These are phyloP conservation scores for Sebastes variabilis DNA, from an alignment of 2,797 vertebrate genomes.

Conservation along the genomic window DNA sequence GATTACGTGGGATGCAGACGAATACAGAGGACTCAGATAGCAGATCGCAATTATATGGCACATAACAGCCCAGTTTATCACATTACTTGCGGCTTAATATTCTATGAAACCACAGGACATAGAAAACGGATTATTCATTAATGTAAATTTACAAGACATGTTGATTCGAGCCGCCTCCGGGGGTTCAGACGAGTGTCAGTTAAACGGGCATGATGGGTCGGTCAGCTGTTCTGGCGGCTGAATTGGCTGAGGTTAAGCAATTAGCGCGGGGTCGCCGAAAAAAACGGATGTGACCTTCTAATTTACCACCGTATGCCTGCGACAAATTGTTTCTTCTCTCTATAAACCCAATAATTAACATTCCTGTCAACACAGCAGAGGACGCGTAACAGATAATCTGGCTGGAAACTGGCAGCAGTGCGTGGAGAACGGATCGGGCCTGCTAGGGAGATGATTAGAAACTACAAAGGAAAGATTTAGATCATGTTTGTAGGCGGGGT, in stretches of 20 bases:
- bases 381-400: conserved; percentile 53
- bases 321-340: conserved; percentile 37
- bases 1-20: conserved; percentile 1
- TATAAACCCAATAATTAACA: conserved; percentile 58
- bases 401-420: conserved; percentile 37
- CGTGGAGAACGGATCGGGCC: conserved; percentile 21
- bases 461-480: conserved; percentile 69
- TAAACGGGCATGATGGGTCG: background rate
- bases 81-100: background rate
- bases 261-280: conserved; percentile 33
- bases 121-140: conserved; percentile 8
- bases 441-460: conserved; percentile 57
- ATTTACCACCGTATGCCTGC: conserved; percentile 18
- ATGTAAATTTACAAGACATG: conserved; percentile 10
- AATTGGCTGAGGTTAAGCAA: conserved; percentile 35
- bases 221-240: conserved; percentile 7
- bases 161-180: conserved; percentile 13
- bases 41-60: conserved; percentile 14
- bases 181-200: conserved; percentile 4
- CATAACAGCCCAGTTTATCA: conserved; percentile 12
- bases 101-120: background rate
- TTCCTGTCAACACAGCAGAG: conserved; percentile 46
- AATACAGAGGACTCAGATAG: conserved; percentile 6
- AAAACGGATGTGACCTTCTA: conserved; percentile 28
- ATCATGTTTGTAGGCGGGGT: conserved; percentile 45